Evolutionary conservation across 2,888 invertebrate genomes (phyloP), one percentile per base, ranked within the genome.

Genomic region (Pantelozetes paolii): DNA sequence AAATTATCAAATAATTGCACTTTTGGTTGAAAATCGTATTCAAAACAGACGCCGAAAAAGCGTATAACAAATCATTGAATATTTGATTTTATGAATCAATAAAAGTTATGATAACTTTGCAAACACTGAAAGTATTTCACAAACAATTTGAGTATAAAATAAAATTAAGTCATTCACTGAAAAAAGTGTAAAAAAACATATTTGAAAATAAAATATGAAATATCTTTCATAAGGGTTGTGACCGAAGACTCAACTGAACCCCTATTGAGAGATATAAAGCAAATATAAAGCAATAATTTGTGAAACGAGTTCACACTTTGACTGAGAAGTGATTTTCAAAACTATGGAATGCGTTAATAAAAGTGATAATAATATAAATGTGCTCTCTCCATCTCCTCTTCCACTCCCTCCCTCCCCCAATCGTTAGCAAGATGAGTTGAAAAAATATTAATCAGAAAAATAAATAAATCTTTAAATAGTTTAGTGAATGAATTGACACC

Each of bases 401-500:
- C 18, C 50, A 11, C 50, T 50, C 50, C 18, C 50, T 50, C 50
- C 18, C 50, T 50, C 50, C 18, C 50, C 18, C 50, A 11, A 6
- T 50, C 50, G 6, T 18, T 50, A 6, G n/a, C 20, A n/a, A n/a
- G 50, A 9, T 5, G 6, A 18, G 9, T 6, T n/a, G 11, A 9
- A 18, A 9, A 20, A 50, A 50, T 11, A 50, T 50, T 50, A 50
- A 50, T 50, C 50, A 50, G n/a, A 50, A n/a, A 50, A 50, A 5
- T 50, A 50, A 50, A 50, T 50, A 50, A 50, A 50, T 50, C 50
- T 50, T n/a, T 50, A n/a, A 50, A 50, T 18, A n/a, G 50, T 50
- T 50, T n/a, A 20, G 50, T n/a, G 18, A 50, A 50, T 50, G 50
- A 50, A 50, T 50, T 6, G 18, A 18, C 5, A 50, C 50, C 50